These are phyloP conservation scores for Papilio machaon DNA, from an alignment of 1,140 invertebrate species.

Conservation along the genomic window DNA sequence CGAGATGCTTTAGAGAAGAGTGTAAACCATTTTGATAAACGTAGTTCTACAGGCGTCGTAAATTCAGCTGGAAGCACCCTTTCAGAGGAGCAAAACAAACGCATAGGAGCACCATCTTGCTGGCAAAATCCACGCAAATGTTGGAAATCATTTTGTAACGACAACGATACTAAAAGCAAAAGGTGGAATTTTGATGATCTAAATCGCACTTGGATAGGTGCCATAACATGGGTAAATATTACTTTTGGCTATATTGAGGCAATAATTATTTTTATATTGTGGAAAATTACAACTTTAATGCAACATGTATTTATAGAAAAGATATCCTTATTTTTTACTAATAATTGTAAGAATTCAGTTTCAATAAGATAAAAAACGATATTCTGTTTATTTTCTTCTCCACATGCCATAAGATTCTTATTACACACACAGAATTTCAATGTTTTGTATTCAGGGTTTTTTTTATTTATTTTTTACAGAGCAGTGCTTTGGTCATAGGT, in stretches of 20 bases:
- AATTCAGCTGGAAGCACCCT: conserved; percentile 54
- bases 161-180: conserved; percentile 66
- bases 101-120: conserved; percentile 51
- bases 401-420: background rate
- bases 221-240: conserved; percentile 78
- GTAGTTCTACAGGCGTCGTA: conserved; percentile 67
- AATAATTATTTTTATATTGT: conserved; percentile 37
- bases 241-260: background rate
- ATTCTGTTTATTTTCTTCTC: no score
- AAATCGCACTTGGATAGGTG: conserved; percentile 77
- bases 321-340: background rate
- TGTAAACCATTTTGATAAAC: conserved; percentile 75
- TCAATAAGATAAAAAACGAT: no score
- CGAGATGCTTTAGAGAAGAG: conserved; percentile 74
- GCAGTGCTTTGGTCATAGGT: conserved; percentile 76
- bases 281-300: background rate
- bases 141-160: conserved; percentile 57
- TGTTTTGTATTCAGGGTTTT: background rate
- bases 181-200: conserved; percentile 73
- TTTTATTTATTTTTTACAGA: conserved; percentile 63
- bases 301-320: background rate
- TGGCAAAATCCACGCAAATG: conserved; percentile 65
- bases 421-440: background rate
- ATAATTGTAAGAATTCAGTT: background rate
- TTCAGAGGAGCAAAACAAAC: conserved; percentile 63